Percentiles rank a stretch among this genome's conserved stretches.
phyloP scores from a whole-genome alignment of 2,113 vertebrate species.

The Rhizomys pruinosus region DNA sequence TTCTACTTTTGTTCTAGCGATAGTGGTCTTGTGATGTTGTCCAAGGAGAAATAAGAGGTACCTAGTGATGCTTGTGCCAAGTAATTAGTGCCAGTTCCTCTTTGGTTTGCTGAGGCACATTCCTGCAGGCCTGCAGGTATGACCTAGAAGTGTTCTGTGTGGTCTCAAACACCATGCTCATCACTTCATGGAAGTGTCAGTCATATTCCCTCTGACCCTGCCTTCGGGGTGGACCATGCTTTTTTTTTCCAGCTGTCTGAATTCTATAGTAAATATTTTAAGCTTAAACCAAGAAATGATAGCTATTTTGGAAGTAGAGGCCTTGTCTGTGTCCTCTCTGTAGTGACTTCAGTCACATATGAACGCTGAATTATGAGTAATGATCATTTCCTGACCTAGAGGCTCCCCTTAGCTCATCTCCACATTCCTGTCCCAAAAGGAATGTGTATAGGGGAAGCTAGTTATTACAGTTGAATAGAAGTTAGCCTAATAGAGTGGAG shows the following conservation, averaged over 20 bases:
- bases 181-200: background rate
- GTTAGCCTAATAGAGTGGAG: background rate
- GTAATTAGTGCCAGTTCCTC: background rate
- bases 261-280: background rate
- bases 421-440: background rate
- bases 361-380: background rate
- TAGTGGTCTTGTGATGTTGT: background rate
- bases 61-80: background rate
- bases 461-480: background rate
- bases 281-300: background rate
- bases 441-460: background rate
- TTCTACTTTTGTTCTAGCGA: background rate
- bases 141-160: background rate
- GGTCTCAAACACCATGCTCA: background rate
- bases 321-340: background rate
- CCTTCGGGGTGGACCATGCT: background rate
- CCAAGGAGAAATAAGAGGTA: background rate
- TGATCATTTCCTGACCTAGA: background rate
- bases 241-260: background rate
- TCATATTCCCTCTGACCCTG: background rate
- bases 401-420: background rate
- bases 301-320: background rate
- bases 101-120: background rate
- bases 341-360: background rate
- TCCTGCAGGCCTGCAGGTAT: background rate